A percentile compares a stretch with the other conserved stretches of the same genome.
Conservation (phyloP, 2,888 invertebrate genomes). For the Amphipoea oculea region DNA sequence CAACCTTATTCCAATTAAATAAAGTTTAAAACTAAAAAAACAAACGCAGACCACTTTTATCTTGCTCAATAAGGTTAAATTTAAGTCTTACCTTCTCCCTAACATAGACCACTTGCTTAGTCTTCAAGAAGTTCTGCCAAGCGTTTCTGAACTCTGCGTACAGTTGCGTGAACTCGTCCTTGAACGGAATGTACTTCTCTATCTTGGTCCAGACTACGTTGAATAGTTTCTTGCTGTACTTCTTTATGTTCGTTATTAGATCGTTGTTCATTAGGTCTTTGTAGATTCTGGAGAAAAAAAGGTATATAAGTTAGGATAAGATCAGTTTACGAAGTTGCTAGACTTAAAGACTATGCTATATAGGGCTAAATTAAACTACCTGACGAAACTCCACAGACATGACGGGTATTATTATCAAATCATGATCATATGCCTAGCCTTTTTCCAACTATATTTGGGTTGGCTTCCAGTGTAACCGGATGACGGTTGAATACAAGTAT, state of each 20-base stretch:
- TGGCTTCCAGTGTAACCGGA: too few relatives aligned
- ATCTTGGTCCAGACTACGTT: conserved; percentile 86
- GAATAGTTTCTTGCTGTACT: conserved; percentile 93
- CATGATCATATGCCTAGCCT: too few relatives aligned
- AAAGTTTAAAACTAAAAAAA: too few relatives aligned
- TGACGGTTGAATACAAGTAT: too few relatives aligned
- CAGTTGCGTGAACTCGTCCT: conserved; percentile 83
- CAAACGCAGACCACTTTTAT: neutral
- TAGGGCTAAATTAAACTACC: too few relatives aligned
- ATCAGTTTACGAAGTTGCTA: too few relatives aligned
- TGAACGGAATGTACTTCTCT: conserved; percentile 86
- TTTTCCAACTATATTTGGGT: too few relatives aligned
- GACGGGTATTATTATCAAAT: too few relatives aligned
- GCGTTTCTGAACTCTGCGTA: conserved; percentile 85
- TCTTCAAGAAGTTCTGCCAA: conserved; percentile 85
- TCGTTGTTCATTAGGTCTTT: conserved; percentile 95
- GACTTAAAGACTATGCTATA: too few relatives aligned
- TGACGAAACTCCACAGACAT: too few relatives aligned
- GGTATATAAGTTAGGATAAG: neutral
- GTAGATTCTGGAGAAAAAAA: conserved; percentile 89
- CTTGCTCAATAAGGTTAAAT: neutral
- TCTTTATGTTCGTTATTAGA: conserved; percentile 94
- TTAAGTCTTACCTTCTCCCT: conserved; percentile 79
- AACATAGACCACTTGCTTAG: conserved; percentile 85
- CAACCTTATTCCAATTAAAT: too few relatives aligned